Evolutionary conservation across 2,888 invertebrate genomes (phyloP).

Genomic region (Linnaemya tessellans): DNA sequence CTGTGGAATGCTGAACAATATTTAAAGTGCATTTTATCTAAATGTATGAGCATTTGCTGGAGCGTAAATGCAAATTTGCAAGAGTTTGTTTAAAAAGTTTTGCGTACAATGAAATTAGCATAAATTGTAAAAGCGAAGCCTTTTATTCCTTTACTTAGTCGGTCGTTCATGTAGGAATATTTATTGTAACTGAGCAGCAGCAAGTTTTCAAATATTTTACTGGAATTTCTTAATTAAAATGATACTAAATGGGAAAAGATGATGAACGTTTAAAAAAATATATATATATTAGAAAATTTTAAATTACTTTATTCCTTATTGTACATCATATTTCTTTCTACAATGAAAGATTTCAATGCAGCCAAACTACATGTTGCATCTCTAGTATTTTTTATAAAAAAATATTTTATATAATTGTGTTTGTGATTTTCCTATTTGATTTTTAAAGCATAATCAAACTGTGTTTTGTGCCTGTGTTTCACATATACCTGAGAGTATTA

Average conservation of each 20-base stretch:
- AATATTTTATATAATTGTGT: neutral
- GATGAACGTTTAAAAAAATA: neutral
- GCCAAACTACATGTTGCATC: neutral
- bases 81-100: constrained; percentile 56
- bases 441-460: neutral
- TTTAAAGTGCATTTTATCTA: neutral
- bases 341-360: neutral
- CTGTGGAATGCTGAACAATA: constrained; percentile 41
- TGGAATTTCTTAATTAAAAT: constrained; percentile 22
- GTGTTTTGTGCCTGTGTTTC: neutral
- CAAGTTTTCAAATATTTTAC: constrained; percentile 33
- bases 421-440: neutral
- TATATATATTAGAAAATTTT: neutral
- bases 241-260: neutral
- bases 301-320: neutral
- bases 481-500: constrained; percentile 31
- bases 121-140: constrained; percentile 38
- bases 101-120: constrained; percentile 68
- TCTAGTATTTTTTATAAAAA: neutral
- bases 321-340: neutral
- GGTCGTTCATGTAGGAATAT: constrained; percentile 31
- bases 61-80: constrained; percentile 7
- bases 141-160: constrained; percentile 39
- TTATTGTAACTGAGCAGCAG: constrained; percentile 31
- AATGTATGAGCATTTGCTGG: constrained; percentile 3